phyloP scores from a whole-genome alignment of 1,140 invertebrate genomes.

The Parasteatoda tepidariorum region DNA sequence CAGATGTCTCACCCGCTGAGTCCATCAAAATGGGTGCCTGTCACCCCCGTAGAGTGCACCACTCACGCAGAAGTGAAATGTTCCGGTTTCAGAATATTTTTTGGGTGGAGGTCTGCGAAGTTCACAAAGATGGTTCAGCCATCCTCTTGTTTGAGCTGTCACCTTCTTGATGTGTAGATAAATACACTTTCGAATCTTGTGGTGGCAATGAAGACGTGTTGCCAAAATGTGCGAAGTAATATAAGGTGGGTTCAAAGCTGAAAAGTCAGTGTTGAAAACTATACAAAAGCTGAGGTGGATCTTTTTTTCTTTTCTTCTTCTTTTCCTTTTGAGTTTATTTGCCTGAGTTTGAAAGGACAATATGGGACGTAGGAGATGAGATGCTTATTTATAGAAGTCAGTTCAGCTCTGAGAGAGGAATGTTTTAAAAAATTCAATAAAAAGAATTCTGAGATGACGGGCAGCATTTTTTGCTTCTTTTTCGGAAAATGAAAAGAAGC shows the following conservation, averaged over 20 bases:
- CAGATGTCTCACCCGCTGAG: neutral
- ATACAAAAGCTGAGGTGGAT: neutral
- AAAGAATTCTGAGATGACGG: too few relatives aligned
- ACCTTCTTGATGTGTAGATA: neutral
- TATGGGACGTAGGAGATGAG: too few relatives aligned
- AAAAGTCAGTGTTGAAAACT: neutral
- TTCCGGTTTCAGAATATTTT: neutral
- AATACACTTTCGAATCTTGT: neutral
- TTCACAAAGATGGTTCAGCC: neutral
- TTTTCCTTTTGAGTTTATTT: too few relatives aligned
- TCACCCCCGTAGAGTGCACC: neutral
- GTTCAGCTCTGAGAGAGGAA: too few relatives aligned
- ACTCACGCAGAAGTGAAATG: neutral
- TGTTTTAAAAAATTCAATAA: too few relatives aligned
- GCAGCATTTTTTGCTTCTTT: too few relatives aligned
- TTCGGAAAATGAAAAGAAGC: too few relatives aligned
- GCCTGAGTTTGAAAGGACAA: too few relatives aligned
- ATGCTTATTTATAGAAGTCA: too few relatives aligned
- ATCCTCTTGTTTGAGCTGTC: neutral
- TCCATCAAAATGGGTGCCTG: neutral
- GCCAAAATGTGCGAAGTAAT: neutral
- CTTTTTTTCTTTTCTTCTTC: neutral
- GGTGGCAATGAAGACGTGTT: neutral
- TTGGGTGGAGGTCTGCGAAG: neutral
- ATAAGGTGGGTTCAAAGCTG: neutral